phyloP scores from a whole-genome alignment of 2,888 invertebrate genomes.

The Agrotis ipsilon region DNA sequence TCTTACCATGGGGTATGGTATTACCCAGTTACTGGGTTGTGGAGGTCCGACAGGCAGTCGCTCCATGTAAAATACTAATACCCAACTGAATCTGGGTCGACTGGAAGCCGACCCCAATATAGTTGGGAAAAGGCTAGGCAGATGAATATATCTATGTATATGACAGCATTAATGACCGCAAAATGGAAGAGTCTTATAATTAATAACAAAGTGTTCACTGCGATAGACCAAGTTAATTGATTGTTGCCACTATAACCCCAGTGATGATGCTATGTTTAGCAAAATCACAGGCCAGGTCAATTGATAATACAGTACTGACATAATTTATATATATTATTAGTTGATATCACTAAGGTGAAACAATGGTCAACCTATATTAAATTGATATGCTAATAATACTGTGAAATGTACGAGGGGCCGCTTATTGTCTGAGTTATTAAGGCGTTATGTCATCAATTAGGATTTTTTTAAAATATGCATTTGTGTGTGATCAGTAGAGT shows the following conservation, averaged over 20 bases:
- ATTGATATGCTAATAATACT: slow-evolving; percentile 42
- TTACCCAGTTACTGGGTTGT: no score
- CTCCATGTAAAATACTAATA: no score
- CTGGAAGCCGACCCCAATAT: no score
- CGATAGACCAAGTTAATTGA: slow-evolving; percentile 14
- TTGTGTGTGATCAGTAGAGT: background rate
- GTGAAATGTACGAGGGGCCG: slow-evolving; percentile 20
- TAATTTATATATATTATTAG: slow-evolving; percentile 37
- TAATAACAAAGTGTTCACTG: background rate
- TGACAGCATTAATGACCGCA: no score
- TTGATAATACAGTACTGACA: slow-evolving; percentile 29
- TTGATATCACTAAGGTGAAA: slow-evolving; percentile 39
- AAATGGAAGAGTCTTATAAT: no score
- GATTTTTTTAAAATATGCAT: slow-evolving; percentile 11
- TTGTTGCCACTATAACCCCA: background rate
- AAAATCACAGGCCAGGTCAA: slow-evolving; percentile 28
- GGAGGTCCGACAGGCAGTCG: no score
- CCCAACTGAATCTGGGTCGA: no score
- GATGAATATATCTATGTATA: no score
- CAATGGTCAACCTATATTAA: slow-evolving; percentile 45
- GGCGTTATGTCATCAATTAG: slow-evolving; percentile 28
- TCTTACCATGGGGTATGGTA: no score
- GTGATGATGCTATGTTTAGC: slow-evolving; percentile 32
- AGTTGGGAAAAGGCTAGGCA: no score
- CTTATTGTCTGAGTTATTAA: slow-evolving; percentile 1